Conservation (phyloP, 2,113 vertebrate species). For the Nicator chloris region DNA sequence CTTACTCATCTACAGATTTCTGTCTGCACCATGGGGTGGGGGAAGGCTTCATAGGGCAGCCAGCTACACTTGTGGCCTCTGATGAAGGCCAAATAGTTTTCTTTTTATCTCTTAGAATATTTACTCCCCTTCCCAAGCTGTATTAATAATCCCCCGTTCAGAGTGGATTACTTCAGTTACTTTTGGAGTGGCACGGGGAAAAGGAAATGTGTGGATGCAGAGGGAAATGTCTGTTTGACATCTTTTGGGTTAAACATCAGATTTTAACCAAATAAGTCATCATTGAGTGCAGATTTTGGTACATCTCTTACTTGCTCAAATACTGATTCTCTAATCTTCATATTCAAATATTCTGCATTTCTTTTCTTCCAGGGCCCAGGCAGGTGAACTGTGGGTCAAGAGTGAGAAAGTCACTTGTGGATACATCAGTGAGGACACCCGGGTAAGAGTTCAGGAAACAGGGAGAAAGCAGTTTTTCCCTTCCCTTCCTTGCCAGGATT, state of each 20-base stretch:
- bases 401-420: constrained; percentile 98
- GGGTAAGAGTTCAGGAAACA: constrained; percentile 74
- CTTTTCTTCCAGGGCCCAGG: constrained; percentile 84
- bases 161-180: neutral
- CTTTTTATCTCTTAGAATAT: neutral
- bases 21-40: neutral
- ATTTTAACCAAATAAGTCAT: neutral
- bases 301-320: neutral
- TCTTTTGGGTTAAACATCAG: neutral
- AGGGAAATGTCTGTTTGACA: neutral
- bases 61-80: neutral
- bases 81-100: neutral
- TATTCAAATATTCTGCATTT: neutral
- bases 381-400: constrained; percentile 96
- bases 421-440: constrained; percentile 94
- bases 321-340: neutral
- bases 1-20: neutral
- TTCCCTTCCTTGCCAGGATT: neutral
- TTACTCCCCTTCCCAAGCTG: neutral
- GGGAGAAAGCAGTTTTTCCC: neutral
- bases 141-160: neutral
- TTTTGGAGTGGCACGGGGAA: neutral
- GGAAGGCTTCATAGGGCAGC: neutral
- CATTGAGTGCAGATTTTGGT: neutral
- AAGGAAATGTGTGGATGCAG: neutral